Percentiles rank a stretch among this genome's conserved stretches.
Evolutionary conservation across 2,888 invertebrate genomes (phyloP).

Genomic region (Drosophila austrosaltans): DNA sequence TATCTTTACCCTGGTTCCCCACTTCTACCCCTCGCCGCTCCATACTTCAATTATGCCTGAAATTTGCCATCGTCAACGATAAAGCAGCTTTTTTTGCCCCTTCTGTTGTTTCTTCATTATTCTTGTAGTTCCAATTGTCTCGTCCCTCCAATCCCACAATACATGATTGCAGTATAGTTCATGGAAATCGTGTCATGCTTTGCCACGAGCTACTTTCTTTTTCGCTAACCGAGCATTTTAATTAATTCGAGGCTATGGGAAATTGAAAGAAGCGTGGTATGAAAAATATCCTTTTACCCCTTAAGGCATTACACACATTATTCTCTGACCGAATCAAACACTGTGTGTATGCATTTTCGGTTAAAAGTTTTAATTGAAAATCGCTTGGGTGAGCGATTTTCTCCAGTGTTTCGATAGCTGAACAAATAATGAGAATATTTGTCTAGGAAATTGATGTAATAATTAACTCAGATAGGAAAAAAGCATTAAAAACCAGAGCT

Average conservation of each 20-base stretch:
- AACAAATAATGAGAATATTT: background rate
- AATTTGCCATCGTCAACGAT: conserved; percentile 47
- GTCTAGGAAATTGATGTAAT: background rate
- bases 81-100: conserved; percentile 22
- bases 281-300: conserved; percentile 46
- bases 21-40: background rate
- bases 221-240: conserved; percentile 48
- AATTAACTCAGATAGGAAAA: background rate
- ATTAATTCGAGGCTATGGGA: conserved; percentile 43
- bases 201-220: conserved; percentile 27
- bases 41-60: conserved; percentile 53
- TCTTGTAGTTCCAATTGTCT: conserved; percentile 20
- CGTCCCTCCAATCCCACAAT: background rate
- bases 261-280: conserved; percentile 37
- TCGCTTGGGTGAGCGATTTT: conserved; percentile 1
- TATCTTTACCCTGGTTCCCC: background rate
- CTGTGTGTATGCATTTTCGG: conserved; percentile 9
- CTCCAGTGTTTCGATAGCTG: conserved; percentile 1
- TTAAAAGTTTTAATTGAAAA: conserved; percentile 61
- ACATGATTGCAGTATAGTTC: background rate
- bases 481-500: background rate
- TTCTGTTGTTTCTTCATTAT: conserved; percentile 24
- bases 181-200: conserved; percentile 15
- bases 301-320: conserved; percentile 36
- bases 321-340: background rate